phyloP scores from a whole-genome alignment of 2,797 vertebrate species.

The Spinus olivaceus region DNA sequence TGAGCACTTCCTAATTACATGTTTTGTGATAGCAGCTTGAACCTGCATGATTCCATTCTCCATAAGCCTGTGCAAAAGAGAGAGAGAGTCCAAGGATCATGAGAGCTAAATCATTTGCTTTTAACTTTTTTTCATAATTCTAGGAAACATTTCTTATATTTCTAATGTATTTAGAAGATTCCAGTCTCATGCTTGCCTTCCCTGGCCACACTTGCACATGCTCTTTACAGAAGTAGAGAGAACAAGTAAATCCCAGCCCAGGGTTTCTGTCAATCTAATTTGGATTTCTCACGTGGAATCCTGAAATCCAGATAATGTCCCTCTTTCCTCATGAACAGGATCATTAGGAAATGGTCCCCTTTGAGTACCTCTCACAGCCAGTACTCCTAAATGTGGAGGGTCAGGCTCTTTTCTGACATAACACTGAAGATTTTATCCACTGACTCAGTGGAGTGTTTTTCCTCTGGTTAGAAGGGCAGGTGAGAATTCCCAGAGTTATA shows the following conservation, averaged over 20 bases:
- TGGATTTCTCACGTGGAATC: not conserved
- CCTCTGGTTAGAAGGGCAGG: not conserved
- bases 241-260: not conserved
- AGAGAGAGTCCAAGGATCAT: not conserved
- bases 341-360: not conserved
- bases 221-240: not conserved
- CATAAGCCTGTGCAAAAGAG: not conserved
- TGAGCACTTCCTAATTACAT: not conserved
- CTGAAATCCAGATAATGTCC: not conserved
- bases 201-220: not conserved
- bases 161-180: not conserved
- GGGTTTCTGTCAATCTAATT: not conserved
- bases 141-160: not conserved
- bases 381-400: not conserved
- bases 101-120: not conserved
- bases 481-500: not conserved
- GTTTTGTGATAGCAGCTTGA: not conserved
- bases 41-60: not conserved
- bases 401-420: not conserved
- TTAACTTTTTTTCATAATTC: not conserved
- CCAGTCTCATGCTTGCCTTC: accelerated
- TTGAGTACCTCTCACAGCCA: not conserved
- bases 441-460: not conserved
- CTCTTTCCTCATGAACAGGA: not conserved
- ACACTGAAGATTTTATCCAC: not conserved